These are phyloP conservation scores for Orthonyx spaldingii DNA, from an alignment of 2,113 vertebrate genomes.

Conservation along the genomic window DNA sequence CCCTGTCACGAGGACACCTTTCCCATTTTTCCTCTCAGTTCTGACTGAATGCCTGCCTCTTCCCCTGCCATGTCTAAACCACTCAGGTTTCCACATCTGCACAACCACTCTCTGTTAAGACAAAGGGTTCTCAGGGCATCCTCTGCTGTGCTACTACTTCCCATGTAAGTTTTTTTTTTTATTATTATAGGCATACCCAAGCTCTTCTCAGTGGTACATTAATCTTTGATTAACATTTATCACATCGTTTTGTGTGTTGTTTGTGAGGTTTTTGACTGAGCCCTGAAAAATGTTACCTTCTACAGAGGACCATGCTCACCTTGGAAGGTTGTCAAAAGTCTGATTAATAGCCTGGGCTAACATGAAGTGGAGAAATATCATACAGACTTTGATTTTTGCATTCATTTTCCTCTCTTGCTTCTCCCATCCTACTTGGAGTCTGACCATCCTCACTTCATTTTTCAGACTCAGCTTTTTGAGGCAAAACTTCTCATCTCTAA, in stretches of 20 bases:
- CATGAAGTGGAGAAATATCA: not conserved
- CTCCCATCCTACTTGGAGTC: not conserved
- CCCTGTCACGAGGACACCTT: not conserved
- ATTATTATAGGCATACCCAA: not conserved
- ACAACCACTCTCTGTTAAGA: not conserved
- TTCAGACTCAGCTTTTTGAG: not conserved
- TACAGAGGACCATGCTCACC: not conserved
- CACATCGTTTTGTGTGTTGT: rapidly evolving
- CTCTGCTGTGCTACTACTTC: not conserved
- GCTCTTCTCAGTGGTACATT: not conserved
- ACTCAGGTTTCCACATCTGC: not conserved
- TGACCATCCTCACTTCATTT: not conserved
- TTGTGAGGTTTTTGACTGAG: not conserved
- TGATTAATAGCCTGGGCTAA: not conserved
- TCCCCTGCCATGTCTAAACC: not conserved
- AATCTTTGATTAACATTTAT: not conserved
- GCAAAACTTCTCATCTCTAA: not conserved
- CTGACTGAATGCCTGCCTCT: not conserved
- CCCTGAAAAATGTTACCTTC: not conserved
- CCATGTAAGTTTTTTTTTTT: not conserved
- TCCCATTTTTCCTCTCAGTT: not conserved
- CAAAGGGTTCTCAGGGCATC: not conserved
- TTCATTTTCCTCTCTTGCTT: not conserved
- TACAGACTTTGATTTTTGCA: not conserved
- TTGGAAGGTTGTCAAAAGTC: not conserved